Conservation (phyloP, 1,140 invertebrate species). For the Drosophila sp. region DNA sequence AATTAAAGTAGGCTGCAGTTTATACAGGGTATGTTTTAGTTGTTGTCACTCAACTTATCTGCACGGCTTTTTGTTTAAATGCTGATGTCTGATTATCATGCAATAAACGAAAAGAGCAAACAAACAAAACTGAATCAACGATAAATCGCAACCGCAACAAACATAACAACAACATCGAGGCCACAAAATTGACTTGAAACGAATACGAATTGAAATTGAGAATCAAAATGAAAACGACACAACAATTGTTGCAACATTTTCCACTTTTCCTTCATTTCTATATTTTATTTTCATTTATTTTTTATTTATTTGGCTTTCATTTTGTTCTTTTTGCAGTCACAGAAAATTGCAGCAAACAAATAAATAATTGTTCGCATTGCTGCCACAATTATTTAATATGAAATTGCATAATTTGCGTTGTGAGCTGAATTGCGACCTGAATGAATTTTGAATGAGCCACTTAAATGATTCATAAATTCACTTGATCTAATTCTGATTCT, state of each 20-base stretch:
- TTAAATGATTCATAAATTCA: constrained; percentile 24
- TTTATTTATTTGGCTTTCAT: not conserved
- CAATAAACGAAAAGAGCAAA: constrained; percentile 10
- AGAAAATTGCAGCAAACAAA: constrained; percentile 27
- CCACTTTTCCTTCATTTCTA: not conserved
- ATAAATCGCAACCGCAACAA: constrained; percentile 26
- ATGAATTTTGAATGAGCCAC: constrained; percentile 31
- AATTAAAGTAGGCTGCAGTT: not conserved
- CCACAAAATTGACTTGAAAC: constrained; percentile 32
- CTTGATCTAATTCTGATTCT: not conserved
- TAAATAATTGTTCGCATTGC: constrained; percentile 10
- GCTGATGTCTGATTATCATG: constrained; percentile 24
- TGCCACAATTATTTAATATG: constrained; percentile 31
- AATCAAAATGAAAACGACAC: constrained; percentile 14
- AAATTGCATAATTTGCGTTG: constrained; percentile 44
- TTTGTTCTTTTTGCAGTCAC: not conserved
- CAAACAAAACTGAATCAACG: constrained; percentile 24
- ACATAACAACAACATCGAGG: constrained; percentile 1
- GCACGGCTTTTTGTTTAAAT: not conserved
- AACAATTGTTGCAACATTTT: constrained; percentile 7
- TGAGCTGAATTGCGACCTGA: constrained; percentile 26
- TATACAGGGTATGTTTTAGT: not conserved
- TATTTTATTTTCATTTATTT: not conserved
- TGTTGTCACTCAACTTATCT: not conserved
- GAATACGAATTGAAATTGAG: constrained; percentile 3